Conservation (phyloP, 2,797 vertebrate genomes). For the Orientallactaga sibirica region DNA sequence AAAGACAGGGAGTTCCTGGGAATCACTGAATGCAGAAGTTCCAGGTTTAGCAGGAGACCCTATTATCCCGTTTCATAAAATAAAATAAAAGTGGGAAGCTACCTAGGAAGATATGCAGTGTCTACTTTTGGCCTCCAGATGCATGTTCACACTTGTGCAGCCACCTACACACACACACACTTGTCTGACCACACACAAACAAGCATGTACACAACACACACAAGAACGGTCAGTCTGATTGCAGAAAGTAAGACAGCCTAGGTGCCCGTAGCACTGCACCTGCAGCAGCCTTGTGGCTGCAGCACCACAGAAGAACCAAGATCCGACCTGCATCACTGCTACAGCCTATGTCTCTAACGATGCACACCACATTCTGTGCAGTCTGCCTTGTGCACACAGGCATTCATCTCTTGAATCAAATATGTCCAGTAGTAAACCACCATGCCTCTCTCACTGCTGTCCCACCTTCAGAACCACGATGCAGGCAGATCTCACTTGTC, state of each 20-base stretch:
- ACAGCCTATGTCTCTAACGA: neutral
- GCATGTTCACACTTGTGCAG: no score
- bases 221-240: neutral
- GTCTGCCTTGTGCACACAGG: slow-evolving; percentile 51
- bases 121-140: no score
- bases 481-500: slow-evolving; percentile 18
- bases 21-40: no score
- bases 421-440: slow-evolving; percentile 68
- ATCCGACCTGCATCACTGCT: neutral
- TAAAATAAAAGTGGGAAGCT: no score
- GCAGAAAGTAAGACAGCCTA: neutral
- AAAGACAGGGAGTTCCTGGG: no score
- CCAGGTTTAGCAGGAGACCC: no score
- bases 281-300: neutral
- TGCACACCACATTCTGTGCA: neutral
- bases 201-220: no score
- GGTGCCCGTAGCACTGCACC: neutral
- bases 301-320: neutral
- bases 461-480: neutral
- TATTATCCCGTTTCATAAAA: no score
- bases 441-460: neutral
- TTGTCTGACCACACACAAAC: no score
- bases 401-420: slow-evolving; percentile 72
- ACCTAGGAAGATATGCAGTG: no score
- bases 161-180: no score